These are phyloP conservation scores for Coleophora deauratella DNA, from an alignment of 2,888 invertebrate species.

Conservation along the genomic window DNA sequence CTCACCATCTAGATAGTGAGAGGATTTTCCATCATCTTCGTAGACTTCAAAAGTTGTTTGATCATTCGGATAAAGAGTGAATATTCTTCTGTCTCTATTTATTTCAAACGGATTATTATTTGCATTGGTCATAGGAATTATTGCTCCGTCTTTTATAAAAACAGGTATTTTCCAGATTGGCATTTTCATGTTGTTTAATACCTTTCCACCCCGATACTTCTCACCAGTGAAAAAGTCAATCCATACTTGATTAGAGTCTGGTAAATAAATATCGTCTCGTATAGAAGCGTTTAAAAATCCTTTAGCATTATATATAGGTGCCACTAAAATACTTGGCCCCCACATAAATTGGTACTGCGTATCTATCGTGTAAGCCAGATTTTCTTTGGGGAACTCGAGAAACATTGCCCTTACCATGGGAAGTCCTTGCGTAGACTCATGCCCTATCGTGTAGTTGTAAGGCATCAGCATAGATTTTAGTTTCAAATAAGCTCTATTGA, in stretches of 20 bases:
- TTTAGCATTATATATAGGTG: constrained; percentile 46
- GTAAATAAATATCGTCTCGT: constrained; percentile 50
- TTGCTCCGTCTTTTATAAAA: constrained; percentile 55
- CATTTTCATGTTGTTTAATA: constrained; percentile 41
- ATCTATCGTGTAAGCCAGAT: constrained; percentile 40
- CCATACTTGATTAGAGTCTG: constrained; percentile 49
- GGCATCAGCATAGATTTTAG: constrained; percentile 58
- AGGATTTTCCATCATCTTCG: constrained; percentile 57
- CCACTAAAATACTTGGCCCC: constrained; percentile 58
- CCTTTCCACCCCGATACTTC: constrained; percentile 56
- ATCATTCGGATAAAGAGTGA: constrained; percentile 48
- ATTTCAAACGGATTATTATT: constrained; percentile 56
- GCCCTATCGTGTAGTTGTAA: constrained; percentile 54
- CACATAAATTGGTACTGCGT: constrained; percentile 65
- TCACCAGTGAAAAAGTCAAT: constrained; percentile 55
- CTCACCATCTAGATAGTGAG: constrained; percentile 37
- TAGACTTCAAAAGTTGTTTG: constrained; percentile 40
- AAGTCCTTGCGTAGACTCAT: constrained; percentile 42
- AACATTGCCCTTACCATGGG: constrained; percentile 66
- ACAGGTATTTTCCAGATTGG: constrained; percentile 62
- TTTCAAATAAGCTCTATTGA: constrained; percentile 61
- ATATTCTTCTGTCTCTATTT: constrained; percentile 40
- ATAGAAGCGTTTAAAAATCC: constrained; percentile 23
- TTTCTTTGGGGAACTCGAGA: constrained; percentile 49
- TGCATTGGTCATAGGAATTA: constrained; percentile 54